phyloP scores from a whole-genome alignment of 2,888 invertebrate genomes.

The Keiferia lycopersicella region DNA sequence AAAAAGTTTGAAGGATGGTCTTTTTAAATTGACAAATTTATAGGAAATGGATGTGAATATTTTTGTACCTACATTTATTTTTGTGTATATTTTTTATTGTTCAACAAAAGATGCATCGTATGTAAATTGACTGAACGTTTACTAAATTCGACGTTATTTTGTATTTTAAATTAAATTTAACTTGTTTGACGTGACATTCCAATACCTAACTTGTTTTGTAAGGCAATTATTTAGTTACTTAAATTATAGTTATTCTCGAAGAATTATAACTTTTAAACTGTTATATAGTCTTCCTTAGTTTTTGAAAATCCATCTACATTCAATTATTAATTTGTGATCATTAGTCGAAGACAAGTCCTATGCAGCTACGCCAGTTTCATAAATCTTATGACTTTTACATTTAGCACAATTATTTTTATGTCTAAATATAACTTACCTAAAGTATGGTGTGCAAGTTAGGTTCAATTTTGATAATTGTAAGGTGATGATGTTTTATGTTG shows the following conservation, averaged over 20 bases:
- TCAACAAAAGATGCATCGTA: neutral
- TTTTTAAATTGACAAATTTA: neutral
- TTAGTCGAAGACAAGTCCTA: neutral
- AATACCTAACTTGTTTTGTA: neutral
- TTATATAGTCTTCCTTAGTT: conserved; percentile 1
- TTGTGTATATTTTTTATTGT: neutral
- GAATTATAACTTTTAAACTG: neutral
- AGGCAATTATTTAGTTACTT: no score
- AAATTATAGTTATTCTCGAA: no score
- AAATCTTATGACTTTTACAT: no score
- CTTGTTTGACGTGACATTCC: neutral
- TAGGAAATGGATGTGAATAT: neutral
- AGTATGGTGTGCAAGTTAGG: no score
- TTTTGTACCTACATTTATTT: neutral
- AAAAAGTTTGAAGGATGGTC: neutral
- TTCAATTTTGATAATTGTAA: no score
- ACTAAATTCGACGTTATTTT: neutral
- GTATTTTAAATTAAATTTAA: neutral
- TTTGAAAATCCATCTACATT: neutral
- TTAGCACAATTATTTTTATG: no score
- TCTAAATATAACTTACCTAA: no score
- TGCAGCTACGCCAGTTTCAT: no score
- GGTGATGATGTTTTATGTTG: no score
- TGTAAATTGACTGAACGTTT: conserved; percentile 2
- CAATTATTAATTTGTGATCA: neutral